Evolutionary conservation across 2,888 invertebrate genomes (phyloP), one percentile per base, ranked within the genome.

Genomic region (Pachliopta kotzebuea): DNA sequence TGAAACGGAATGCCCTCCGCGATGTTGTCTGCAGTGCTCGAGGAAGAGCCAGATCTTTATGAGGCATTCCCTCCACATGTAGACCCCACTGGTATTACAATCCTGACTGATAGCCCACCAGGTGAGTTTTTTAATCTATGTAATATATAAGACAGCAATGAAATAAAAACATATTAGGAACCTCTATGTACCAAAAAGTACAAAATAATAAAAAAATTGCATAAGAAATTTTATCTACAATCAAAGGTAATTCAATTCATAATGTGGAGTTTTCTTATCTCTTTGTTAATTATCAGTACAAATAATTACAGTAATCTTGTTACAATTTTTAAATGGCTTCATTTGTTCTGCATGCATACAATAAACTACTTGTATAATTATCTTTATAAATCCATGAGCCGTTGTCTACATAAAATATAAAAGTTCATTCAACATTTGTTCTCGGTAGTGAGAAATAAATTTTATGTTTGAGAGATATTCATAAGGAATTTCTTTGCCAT

Each of bases 1-100:
- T 71, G 76, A 78, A 76, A 77, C 86, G 91, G 88, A 73, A 92
- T 92, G 92, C 92, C 92, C 80, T 93, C 94, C 88, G 95, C 94
- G 79, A 95, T 95, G 93, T 91, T 95, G 92, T 94, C 95, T 74
- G 94, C 94, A 74, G 93, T 95, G 85, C 92, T 94, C 78, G 95
- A 95, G 90, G 95, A 95, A 89, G 95, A 95, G 88, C 93, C 94
- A 72, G 95, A 95, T 85, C 92, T 95, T 77, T 95, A 95, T 76
- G 95, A 95, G 89, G 95, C 95, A 66, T 97, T 95, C 85, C 95
- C 96, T 69, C 94, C 95, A 66, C 95, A 96, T 85, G 96, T 97
- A 70, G 96, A 96, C 85, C 94, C 95, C 62, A 94, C 94, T 69
- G 96, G 95, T 76, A 96, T 96, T 75, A 94, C 95, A 31, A 94